Evolutionary conservation across 2,888 invertebrate genomes (phyloP).

Genomic region (Lepeophtheirus nordmannii): DNA sequence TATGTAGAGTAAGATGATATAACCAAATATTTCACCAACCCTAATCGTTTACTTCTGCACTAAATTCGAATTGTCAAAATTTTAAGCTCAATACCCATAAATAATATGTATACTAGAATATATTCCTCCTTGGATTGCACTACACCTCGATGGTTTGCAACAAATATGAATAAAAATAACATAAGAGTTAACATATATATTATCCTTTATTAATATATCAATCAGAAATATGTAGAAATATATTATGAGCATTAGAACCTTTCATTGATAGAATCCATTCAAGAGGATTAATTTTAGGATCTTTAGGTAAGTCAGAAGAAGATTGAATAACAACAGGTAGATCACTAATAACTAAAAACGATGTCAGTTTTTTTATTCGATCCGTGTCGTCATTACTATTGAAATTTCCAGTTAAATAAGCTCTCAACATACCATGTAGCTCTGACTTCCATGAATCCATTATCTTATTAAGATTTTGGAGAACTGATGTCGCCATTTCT

Average conservation of each 20-base stretch:
- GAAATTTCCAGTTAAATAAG: background rate
- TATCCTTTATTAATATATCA: no score
- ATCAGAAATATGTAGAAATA: no score
- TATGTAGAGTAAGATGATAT: no score
- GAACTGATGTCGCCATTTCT: background rate
- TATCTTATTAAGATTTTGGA: background rate
- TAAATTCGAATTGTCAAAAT: no score
- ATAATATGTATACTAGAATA: no score
- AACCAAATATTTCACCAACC: no score
- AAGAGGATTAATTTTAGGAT: background rate
- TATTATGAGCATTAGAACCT: background rate
- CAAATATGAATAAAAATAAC: no score
- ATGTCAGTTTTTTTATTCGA: background rate
- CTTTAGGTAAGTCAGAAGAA: background rate
- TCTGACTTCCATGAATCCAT: background rate
- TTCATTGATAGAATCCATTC: background rate
- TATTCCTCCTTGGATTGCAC: no score
- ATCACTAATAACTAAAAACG: background rate
- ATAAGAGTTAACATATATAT: no score
- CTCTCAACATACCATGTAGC: background rate
- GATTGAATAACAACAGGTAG: background rate
- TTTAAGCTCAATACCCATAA: no score
- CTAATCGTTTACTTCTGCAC: no score
- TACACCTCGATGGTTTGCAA: no score
- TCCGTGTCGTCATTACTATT: background rate